Percentiles rank a stretch among this genome's conserved stretches.
phyloP scores from a whole-genome alignment of 2,797 vertebrate genomes.

The Danio tinwini region DNA sequence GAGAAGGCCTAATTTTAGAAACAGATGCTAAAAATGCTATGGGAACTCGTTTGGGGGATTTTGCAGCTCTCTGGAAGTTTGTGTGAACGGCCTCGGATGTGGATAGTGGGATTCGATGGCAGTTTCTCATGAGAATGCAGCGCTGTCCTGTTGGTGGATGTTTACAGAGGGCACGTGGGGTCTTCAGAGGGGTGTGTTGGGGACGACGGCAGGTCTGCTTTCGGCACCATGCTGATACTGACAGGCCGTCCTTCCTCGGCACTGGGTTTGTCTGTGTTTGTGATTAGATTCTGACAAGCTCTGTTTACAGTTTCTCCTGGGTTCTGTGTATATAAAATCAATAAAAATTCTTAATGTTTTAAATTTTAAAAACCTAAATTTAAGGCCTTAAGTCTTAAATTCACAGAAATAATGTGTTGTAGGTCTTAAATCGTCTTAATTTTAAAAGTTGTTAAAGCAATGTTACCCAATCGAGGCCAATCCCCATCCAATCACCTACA shows the following conservation, averaged over 20 bases:
- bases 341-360: no score
- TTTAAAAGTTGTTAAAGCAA: no score
- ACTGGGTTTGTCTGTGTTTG: conserved; percentile 32
- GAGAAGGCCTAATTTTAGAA: conserved; percentile 63
- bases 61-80: conserved; percentile 64
- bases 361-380: no score
- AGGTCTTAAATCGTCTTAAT: no score
- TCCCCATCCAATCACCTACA: no score
- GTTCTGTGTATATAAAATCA: no score
- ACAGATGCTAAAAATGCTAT: conserved; percentile 79
- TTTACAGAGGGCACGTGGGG: conserved; percentile 43
- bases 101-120: conserved; percentile 56
- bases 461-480: no score
- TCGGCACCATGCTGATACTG: conserved; percentile 44
- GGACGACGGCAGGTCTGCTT: conserved; percentile 33
- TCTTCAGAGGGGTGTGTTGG: conserved; percentile 27
- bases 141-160: conserved; percentile 34
- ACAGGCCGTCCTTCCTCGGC: conserved; percentile 22
- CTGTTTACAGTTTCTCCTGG: conserved; percentile 15
- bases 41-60: conserved; percentile 77
- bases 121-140: conserved; percentile 86
- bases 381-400: no score
- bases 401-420: no score
- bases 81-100: conserved; percentile 72
- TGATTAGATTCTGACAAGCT: conserved; percentile 40